Conservation (phyloP, 92 coral and sea anemone genomes). For the Porites lobata region DNA sequence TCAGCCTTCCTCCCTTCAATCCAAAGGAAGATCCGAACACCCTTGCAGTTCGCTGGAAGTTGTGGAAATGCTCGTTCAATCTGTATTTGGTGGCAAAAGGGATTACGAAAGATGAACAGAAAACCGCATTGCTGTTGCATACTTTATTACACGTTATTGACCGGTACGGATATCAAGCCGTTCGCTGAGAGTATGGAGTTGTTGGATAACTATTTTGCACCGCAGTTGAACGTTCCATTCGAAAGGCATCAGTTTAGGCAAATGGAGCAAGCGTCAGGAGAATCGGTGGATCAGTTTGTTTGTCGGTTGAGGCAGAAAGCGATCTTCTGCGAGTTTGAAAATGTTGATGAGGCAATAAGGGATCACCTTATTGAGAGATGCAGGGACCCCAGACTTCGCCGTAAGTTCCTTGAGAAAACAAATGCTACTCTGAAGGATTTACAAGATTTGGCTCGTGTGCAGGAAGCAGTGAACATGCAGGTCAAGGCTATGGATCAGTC, state of each 20-base stretch:
- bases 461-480: conserved; percentile 60
- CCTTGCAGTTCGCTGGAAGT: conserved; percentile 32
- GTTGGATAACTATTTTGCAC: conserved; percentile 47
- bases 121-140: conserved; percentile 38
- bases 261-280: conserved; percentile 34
- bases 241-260: conserved; percentile 58
- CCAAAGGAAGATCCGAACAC: background rate
- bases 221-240: conserved; percentile 53
- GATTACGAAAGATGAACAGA: conserved; percentile 21
- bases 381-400: conserved; percentile 45
- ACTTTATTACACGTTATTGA: conserved; percentile 30
- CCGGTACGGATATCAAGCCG: conserved; percentile 6
- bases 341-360: conserved; percentile 66
- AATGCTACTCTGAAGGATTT: conserved; percentile 19
- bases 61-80: background rate
- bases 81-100: conserved; percentile 38
- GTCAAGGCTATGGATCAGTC: conserved; percentile 33
- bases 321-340: conserved; percentile 57
- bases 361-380: conserved; percentile 80
- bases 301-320: conserved; percentile 69
- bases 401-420: conserved; percentile 69
- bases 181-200: conserved; percentile 14
- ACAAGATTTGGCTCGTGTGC: conserved; percentile 55
- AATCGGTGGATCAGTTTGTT: conserved; percentile 58
- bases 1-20: conserved; percentile 40